Evolutionary conservation across 1,140 invertebrate species (phyloP), one percentile per base, ranked within the genome.

Genomic region (Helicoverpa zea): DNA sequence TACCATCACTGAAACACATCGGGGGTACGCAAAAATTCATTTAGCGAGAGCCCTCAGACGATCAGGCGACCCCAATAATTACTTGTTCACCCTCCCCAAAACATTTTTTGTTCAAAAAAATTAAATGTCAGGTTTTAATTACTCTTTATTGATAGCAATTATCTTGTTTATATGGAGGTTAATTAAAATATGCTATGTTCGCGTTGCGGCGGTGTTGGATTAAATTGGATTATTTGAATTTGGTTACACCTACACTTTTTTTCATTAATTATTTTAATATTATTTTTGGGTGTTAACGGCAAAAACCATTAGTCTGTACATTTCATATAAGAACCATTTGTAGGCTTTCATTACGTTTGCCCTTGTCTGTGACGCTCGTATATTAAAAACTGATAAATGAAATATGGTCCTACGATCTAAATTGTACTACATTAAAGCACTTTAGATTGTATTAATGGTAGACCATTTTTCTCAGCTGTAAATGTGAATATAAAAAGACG

Each of bases 101-200:
- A 68, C 16, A 49, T 23, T 66, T 68, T 68, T 68, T 23, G 64
- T 7, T 3, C 13, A 35, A 64, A 68, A 68, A 64, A 66, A 47
- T 29, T 47, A 66, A 70, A 70, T 29, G 66, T 18, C 66, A 70
- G 12, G 18, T 14, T 70, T 70, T 70, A 70, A 70, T 70, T 52
- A 70, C 66, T 52, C 16, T 70, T 51, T 52, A 70, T 70, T 14
- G 66, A 70, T 70, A 70, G 47, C 66, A 70, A 70, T 70, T 52
- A 70, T 52, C 47, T 52, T 29, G 47, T 52, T 70, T 70, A 70
- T 49, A 52, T 18, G 35, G 16, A 70, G 49, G 66, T 52, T 70
- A 70, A 70, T 52, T 70, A 51, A 70, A 70, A 70, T 52, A 70
- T 66, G 49, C 47, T 29, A 47, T 3, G 49, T 23, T 52, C 18